Conservation (phyloP, 2,888 invertebrate species). For the Caenorhabditis sp. region DNA sequence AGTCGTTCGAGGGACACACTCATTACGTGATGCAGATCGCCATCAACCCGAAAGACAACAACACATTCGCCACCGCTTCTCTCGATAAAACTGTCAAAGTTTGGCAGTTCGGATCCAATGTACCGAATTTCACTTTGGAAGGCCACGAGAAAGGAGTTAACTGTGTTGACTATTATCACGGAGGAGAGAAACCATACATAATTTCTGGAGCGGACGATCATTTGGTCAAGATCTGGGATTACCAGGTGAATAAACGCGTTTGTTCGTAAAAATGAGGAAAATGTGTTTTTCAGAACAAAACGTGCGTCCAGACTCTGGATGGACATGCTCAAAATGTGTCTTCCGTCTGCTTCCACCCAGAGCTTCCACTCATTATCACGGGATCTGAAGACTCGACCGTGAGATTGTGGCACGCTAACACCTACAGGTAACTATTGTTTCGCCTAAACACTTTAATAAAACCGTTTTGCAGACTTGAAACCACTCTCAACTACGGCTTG, state of each 20-base stretch:
- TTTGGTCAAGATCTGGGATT: slow-evolving; percentile 99
- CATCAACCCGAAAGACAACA: slow-evolving; percentile 99
- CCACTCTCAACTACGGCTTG: slow-evolving; percentile 96
- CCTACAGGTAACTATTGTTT: slow-evolving; percentile 84
- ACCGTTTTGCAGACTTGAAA: slow-evolving; percentile 84
- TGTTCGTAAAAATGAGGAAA: neutral
- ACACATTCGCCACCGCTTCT: slow-evolving; percentile 99
- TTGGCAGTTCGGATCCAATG: slow-evolving; percentile 98
- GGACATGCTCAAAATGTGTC: slow-evolving; percentile 95
- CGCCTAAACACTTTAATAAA: neutral
- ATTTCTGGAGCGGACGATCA: slow-evolving; percentile 99
- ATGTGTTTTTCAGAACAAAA: slow-evolving; percentile 58
- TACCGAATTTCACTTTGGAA: slow-evolving; percentile 96
- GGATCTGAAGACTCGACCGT: slow-evolving; percentile 88
- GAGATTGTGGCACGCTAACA: slow-evolving; percentile 98
- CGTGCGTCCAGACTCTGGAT: slow-evolving; percentile 87
- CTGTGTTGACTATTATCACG: slow-evolving; percentile 98
- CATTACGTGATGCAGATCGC: slow-evolving; percentile 99
- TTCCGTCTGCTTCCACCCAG: slow-evolving; percentile 95
- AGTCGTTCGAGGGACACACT: slow-evolving; percentile 96
- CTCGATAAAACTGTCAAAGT: slow-evolving; percentile 97
- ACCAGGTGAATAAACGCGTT: slow-evolving; percentile 82
- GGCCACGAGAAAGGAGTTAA: slow-evolving; percentile 98
- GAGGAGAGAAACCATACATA: slow-evolving; percentile 98
- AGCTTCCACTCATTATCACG: slow-evolving; percentile 94